Evolutionary conservation across 1,140 invertebrate species (phyloP).

Genomic region (Drosophila insularis): DNA sequence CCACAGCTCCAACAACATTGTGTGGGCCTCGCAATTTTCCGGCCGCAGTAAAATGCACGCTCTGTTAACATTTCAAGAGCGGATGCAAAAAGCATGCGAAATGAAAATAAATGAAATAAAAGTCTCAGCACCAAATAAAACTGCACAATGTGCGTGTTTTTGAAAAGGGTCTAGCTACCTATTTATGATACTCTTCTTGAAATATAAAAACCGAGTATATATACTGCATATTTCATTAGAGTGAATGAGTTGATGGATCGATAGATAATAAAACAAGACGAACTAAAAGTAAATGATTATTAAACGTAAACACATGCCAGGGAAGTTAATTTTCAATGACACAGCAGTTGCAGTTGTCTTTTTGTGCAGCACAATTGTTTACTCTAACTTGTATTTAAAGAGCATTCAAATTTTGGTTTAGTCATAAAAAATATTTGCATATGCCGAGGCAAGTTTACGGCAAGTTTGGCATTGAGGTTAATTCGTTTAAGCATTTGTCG

Average conservation of each 20-base stretch:
- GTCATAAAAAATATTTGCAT: conserved; percentile 22
- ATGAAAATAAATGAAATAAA: conserved; percentile 25
- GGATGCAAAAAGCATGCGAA: conserved; percentile 17
- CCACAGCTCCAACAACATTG: background rate
- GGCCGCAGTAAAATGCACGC: conserved; percentile 46
- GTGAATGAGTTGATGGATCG: background rate
- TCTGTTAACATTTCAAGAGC: conserved; percentile 59
- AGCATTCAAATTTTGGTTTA: conserved; percentile 25
- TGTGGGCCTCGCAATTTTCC: conserved; percentile 29
- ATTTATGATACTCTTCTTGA: background rate
- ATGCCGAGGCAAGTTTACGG: conserved; percentile 44
- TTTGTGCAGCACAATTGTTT: background rate
- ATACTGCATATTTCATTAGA: too few species aligned
- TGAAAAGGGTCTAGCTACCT: background rate
- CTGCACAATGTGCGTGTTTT: conserved; percentile 1
- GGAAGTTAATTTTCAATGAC: too few species aligned
- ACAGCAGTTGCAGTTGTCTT: background rate
- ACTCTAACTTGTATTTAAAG: conserved; percentile 41
- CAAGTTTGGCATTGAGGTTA: conserved; percentile 60
- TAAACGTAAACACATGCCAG: too few species aligned
- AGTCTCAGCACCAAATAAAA: conserved; percentile 9
- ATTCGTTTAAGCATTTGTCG: conserved; percentile 57
- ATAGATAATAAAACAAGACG: background rate
- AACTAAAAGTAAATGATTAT: background rate
- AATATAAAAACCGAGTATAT: background rate